These are phyloP conservation scores for Amblyopsis rosae DNA, from an alignment of 2,113 vertebrate species.

Conservation along the genomic window DNA sequence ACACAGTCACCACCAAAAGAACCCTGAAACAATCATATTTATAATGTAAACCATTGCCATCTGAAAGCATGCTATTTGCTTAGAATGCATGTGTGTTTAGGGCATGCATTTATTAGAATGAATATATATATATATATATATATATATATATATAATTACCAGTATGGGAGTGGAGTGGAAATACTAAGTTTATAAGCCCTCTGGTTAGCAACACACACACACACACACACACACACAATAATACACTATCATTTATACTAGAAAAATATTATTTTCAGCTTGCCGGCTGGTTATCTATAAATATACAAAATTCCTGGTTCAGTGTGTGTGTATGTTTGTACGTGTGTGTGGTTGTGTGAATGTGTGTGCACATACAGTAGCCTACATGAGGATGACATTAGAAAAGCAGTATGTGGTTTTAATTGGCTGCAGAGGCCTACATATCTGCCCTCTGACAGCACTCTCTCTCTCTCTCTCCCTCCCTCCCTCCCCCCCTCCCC, in stretches of 20 bases:
- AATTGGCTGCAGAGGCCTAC: constrained; percentile 40
- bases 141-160: neutral
- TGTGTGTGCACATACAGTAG: neutral
- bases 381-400: constrained; percentile 51
- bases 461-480: constrained; percentile 2
- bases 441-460: constrained; percentile 27
- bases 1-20: constrained; percentile 41
- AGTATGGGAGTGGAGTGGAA: neutral
- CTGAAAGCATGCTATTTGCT: too few relatives aligned
- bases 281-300: neutral
- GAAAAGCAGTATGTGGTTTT: constrained; percentile 46
- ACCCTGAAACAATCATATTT: constrained; percentile 1
- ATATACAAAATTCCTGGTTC: neutral
- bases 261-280: neutral
- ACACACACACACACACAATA: neutral
- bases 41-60: neutral
- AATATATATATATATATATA: neutral
- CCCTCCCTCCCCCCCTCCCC: constrained; percentile 1
- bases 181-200: constrained; percentile 4
- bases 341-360: constrained; percentile 3
- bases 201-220: neutral
- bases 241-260: neutral
- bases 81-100: neutral
- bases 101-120: neutral
- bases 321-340: constrained; percentile 22